Evolutionary conservation across 2,888 invertebrate genomes (phyloP), one percentile per base, ranked within the genome.

Genomic region (Drosophila fulvimacula): DNA sequence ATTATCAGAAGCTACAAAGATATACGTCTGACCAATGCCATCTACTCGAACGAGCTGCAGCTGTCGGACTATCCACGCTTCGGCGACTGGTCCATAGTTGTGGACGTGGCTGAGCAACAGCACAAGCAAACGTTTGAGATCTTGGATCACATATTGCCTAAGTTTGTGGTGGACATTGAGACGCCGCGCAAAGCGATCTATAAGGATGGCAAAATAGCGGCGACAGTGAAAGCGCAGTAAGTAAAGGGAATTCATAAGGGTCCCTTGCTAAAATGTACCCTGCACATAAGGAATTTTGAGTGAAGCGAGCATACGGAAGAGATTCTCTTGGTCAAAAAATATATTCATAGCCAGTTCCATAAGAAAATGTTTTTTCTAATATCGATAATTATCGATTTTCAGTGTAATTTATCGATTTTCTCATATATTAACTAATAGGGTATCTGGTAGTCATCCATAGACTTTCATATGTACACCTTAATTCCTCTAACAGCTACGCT

Each of bases 71-170:
- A 88, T 76, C 98, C 98, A 0, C 96, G 97, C 17, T 94, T 98
- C 24, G 98, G 98, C 17, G 95, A 96, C 91, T 98, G 98, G 98
- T 96, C 95, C 55, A 96, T 98, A 80, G 95, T 96, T 77, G 95
- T 95, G 0, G 93, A 93, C n/a, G 94, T 96, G 5, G 94, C 94
- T 64, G 95, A 94, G 3, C 91, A 92, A 65, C 62, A 64, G 5
- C 79, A 94, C 92, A 79, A 65, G 5, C 88, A 92, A 61, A 85
- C 82, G 11, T 92, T 93, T 64, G 95, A 96, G 90, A 97, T 98
- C 7, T 97, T 97, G 9, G 97, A 98, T 92, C 98, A 98, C 87
- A 96, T 99, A 61, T 93, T 98, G 78, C 99, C 99, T 0, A 98
- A 98, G 91, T 99, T 98, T 93, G 95, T 98, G 88, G 97, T 99